phyloP scores from a whole-genome alignment of 1,140 invertebrate genomes.

The Hermetia illucens region DNA sequence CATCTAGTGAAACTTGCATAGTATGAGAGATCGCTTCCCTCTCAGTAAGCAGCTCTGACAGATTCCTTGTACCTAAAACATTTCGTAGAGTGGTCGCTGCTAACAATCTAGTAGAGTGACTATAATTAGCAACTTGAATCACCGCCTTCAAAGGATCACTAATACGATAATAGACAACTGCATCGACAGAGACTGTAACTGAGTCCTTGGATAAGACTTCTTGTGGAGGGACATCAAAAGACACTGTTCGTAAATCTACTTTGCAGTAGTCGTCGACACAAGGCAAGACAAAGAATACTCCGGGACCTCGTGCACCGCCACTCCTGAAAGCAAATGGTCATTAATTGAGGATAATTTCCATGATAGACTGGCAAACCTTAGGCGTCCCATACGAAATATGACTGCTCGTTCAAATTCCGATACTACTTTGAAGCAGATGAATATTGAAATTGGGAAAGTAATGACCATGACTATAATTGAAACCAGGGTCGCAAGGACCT shows the following conservation, averaged over 20 bases:
- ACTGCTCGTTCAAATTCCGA: constrained; percentile 76
- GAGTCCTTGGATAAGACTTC: constrained; percentile 82
- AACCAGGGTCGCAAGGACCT: constrained; percentile 63
- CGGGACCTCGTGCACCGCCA: constrained; percentile 46
- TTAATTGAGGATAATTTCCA: constrained; percentile 75
- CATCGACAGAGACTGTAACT: constrained; percentile 85
- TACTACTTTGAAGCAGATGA: constrained; percentile 65
- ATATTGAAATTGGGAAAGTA: constrained; percentile 73
- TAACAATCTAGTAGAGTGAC: constrained; percentile 67
- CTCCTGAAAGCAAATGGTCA: constrained; percentile 9
- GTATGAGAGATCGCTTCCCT: constrained; percentile 54
- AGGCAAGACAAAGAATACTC: constrained; percentile 78
- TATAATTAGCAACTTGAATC: constrained; percentile 63
- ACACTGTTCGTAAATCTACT: constrained; percentile 64
- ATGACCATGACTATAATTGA: constrained; percentile 64
- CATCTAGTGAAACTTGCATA: constrained; percentile 33
- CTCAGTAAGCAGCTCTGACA: constrained; percentile 54
- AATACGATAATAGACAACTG: constrained; percentile 79
- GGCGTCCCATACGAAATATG: constrained; percentile 73
- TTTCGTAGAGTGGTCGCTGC: constrained; percentile 80
- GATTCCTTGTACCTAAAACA: constrained; percentile 81
- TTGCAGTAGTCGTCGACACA: constrained; percentile 84
- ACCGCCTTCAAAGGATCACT: constrained; percentile 68
- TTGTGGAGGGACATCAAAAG: constrained; percentile 42
- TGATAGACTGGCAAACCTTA: constrained; percentile 67